Percentiles rank a stretch among this genome's conserved stretches.
phyloP scores from a whole-genome alignment of 2,797 vertebrate species.

The Mallotus villosus region DNA sequence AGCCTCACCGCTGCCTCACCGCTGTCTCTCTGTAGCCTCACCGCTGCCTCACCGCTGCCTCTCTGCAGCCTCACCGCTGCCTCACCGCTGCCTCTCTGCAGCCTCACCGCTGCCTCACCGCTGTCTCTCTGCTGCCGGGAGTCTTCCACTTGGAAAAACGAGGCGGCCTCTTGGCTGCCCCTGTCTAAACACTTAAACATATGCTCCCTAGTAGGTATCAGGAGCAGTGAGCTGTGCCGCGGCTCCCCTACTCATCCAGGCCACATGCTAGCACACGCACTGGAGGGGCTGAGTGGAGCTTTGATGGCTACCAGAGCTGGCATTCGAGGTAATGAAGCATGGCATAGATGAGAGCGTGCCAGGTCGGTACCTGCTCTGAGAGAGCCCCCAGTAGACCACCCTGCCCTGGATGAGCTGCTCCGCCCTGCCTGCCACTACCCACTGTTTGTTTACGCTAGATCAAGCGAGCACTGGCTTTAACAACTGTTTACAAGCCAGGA shows the following conservation, averaged over 20 bases:
- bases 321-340: neutral
- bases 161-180: constrained; percentile 15
- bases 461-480: constrained; percentile 52
- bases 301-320: neutral
- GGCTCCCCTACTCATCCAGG: constrained; percentile 10
- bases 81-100: no score
- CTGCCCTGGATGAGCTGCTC: constrained; percentile 25
- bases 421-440: neutral
- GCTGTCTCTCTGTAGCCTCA: no score
- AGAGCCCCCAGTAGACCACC: constrained; percentile 4
- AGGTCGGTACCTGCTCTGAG: constrained; percentile 12
- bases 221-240: neutral
- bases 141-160: constrained; percentile 7
- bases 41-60: no score
- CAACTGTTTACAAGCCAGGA: constrained; percentile 61
- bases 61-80: no score
- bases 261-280: constrained; percentile 6
- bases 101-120: no score
- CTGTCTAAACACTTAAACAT: constrained; percentile 31
- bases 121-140: neutral
- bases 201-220: constrained; percentile 23
- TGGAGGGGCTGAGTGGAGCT: neutral
- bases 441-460: neutral
- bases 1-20: no score
- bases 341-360: constrained; percentile 9